Base-by-base conservation (phyloP, 2,113 vertebrate species). In the Anseranas semipalmata region DNA sequence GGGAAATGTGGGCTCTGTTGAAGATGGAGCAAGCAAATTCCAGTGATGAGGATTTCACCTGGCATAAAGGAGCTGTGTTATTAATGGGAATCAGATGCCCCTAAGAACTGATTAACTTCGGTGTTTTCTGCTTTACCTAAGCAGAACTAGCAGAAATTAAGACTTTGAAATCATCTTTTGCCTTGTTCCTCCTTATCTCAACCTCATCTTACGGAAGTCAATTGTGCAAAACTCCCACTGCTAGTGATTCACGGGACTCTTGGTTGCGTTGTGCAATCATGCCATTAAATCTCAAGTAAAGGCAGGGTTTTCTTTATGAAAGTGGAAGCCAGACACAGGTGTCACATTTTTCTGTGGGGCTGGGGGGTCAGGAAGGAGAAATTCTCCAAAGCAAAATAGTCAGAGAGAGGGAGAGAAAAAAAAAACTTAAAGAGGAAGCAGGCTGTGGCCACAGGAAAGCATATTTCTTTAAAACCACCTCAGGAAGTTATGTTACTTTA, bases 401-500 rank as follows among this genome's bases (percentile, higher is more conserved):
- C 32, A 58, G 66, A 71, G n/a, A 86, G 56, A 55, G n/a, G n/a
- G n/a, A 79, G 71, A 76, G 41, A 63, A 53, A 45, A 25, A 27
- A 7, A 17, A 27, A 4, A 0, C 19, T 85, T 82, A 66, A 92
- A 90, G 80, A 91, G 94, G 95, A 96, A 95, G 50, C 41, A 81
- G 73, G 30, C 94, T 93, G 71, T 90, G 30, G 58, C 74, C 75
- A 87, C 85, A 96, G 96, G 96, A 96, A 97, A 91, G 80, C 75
- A 73, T 97, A 93, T 97, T 95, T 97, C 90, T 96, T 95, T 89
- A 74, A 85, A 90, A 93, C 84, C 78, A 95, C 80, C 80, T 93
- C 95, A 96, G 95, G 94, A 97, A 96, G 95, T 95, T 90, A 84
- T 91, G 95, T 71, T 96, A 66, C 87, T 97, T 96, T 91, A 95